Percentiles rank a stretch among this genome's conserved stretches.
phyloP scores from a whole-genome alignment of 2,113 vertebrate genomes.

The Thunnus thynnus region DNA sequence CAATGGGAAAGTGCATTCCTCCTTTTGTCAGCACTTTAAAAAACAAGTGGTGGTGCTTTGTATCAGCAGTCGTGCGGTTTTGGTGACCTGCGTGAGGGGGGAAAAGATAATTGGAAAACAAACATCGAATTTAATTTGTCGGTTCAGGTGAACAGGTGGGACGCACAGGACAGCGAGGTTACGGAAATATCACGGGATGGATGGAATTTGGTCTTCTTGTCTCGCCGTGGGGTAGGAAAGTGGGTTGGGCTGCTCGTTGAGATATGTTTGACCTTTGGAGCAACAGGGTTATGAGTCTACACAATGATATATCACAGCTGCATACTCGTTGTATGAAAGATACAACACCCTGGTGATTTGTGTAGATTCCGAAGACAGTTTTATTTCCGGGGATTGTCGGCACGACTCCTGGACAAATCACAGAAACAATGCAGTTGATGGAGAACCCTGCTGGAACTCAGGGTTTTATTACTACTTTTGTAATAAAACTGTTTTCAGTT shows the following conservation, averaged over 20 bases:
- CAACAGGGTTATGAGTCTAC: constrained; percentile 4
- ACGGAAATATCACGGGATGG: constrained; percentile 19
- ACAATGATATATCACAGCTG: background rate
- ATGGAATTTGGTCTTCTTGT: constrained; percentile 24
- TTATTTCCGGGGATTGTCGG: too few relatives aligned
- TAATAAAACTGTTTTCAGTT: too few relatives aligned
- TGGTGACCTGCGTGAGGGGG: constrained; percentile 10
- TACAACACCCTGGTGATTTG: too few relatives aligned
- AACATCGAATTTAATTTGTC: constrained; percentile 29
- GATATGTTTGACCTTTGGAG: constrained; percentile 24
- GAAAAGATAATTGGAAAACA: constrained; percentile 33
- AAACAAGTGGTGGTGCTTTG: constrained; percentile 63
- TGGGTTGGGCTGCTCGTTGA: constrained; percentile 8
- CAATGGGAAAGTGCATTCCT: constrained; percentile 71
- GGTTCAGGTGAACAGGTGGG: constrained; percentile 56
- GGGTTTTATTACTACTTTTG: too few relatives aligned
- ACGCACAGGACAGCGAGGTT: constrained; percentile 17
- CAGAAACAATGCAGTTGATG: too few relatives aligned
- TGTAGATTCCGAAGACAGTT: too few relatives aligned
- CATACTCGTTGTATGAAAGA: too few relatives aligned
- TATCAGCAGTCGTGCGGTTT: constrained; percentile 49
- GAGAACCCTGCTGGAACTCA: too few relatives aligned
- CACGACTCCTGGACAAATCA: too few relatives aligned
- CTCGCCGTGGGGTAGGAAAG: background rate
- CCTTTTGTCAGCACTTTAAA: constrained; percentile 66